These are phyloP conservation scores for Colletes latitarsis DNA, from an alignment of 1,140 invertebrate genomes.

Conservation along the genomic window DNA sequence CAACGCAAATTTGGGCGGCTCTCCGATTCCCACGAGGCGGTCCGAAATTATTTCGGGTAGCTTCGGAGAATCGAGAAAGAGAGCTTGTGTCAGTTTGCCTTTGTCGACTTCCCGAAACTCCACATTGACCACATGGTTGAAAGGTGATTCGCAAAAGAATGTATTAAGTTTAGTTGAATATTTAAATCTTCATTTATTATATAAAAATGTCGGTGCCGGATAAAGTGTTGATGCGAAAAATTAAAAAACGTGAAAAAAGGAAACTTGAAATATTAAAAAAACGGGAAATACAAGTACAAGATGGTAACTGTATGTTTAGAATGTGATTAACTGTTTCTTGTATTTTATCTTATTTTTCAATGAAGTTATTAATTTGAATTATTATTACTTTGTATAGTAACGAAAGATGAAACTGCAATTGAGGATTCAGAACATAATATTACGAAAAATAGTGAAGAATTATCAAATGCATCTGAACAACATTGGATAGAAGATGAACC, in stretches of 20 bases:
- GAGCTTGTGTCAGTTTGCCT: too few relatives aligned
- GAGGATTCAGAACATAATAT: constrained; percentile 65
- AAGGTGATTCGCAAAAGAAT: neutral
- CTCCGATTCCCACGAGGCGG: too few relatives aligned
- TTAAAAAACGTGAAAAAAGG: constrained; percentile 88
- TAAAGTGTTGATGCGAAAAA: constrained; percentile 89
- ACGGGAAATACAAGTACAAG: constrained; percentile 78
- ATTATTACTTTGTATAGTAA: constrained; percentile 57
- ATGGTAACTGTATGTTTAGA: constrained; percentile 57
- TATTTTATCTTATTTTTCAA: constrained; percentile 1
- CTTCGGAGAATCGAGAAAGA: too few relatives aligned
- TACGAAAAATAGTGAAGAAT: neutral
- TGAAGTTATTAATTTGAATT: constrained; percentile 39
- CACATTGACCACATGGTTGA: constrained; percentile 3
- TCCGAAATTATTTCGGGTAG: too few relatives aligned
- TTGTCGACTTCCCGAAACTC: too few relatives aligned
- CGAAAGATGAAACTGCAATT: constrained; percentile 66
- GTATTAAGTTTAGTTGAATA: neutral
- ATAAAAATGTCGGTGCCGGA: constrained; percentile 86
- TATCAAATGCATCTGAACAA: constrained; percentile 37
- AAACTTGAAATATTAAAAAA: constrained; percentile 84
- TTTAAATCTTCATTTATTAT: neutral
- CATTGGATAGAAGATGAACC: constrained; percentile 29
- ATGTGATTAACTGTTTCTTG: constrained; percentile 38
- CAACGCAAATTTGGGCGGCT: too few relatives aligned